Base-by-base conservation (phyloP, 2,888 invertebrate genomes). In the Coelinius sp. region DNA sequence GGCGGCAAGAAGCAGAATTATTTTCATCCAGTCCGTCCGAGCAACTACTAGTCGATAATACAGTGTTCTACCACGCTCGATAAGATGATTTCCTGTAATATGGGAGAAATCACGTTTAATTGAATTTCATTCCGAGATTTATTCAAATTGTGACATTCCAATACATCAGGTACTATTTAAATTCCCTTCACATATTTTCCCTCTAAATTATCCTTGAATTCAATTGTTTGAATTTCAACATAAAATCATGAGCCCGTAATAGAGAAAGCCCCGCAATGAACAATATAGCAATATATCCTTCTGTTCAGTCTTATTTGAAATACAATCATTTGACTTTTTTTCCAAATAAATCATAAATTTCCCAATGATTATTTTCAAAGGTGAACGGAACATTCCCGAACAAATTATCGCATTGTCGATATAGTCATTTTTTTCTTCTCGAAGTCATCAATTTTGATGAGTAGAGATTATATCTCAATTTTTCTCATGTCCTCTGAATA, bases 1-100 rank as follows among this genome's bases (percentile, higher is more conserved):
- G 68, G 76, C 84, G 84, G 81, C 46, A 56, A 41, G 66, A 74
- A 76, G 67, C 56, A 64, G 77, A 82, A 82, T 77, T 76, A 62
- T 35, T 69, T 41, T 22, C 74, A 74, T 53, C 35, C 41, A 64
- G 41, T 27, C 44, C 25, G 38, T 35, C 44, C 35, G 25, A 17
- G 27, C 66, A 31, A 49, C 22, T 49, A 3, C 64, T 41, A 12
- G 81, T 79, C 82, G 84, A 79, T 83, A 82, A 64, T 38, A 38
- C 76, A 79, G 82, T 27, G 73, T 38, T 70, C 83, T 77, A 59
- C 41, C 59, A 38, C 44, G 20, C 44, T 35, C 27, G 75, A 68
- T 76, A 75, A 74, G 46, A 44, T 31, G 68, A 70, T 38, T 70
- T 59, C 59, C 77, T 68, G 5, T 25, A 7, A 7, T 1, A 14